phyloP scores from a whole-genome alignment of 2,113 vertebrate genomes.

The Psophia crepitans region DNA sequence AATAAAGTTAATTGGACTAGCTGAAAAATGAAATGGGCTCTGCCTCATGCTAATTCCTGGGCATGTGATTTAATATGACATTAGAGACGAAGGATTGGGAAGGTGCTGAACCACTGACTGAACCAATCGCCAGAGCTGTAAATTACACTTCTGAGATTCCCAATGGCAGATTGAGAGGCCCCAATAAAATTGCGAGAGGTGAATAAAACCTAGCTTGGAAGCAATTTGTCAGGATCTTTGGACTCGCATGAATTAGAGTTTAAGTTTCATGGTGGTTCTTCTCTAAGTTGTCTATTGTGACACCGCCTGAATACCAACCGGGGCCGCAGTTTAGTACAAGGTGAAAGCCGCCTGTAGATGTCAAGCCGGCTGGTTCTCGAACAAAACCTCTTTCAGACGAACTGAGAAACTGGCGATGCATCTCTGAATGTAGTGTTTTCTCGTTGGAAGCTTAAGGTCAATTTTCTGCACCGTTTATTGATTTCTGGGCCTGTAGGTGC shows the following conservation, averaged over 20 bases:
- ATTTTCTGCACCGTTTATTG: neutral
- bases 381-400: neutral
- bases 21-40: constrained; percentile 35
- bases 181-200: neutral
- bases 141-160: constrained; percentile 16
- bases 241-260: neutral
- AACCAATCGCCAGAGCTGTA: constrained; percentile 5
- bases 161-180: neutral
- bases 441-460: neutral
- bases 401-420: neutral
- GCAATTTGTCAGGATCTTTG: neutral
- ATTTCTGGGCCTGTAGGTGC: neutral
- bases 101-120: constrained; percentile 39
- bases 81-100: neutral
- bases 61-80: constrained; percentile 19
- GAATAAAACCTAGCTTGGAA: constrained; percentile 2
- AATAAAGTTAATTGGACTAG: constrained; percentile 53
- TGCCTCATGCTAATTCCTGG: constrained; percentile 22
- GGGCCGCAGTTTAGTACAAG: neutral
- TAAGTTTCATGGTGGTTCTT: neutral
- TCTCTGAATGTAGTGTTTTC: neutral
- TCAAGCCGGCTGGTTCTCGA: neutral
- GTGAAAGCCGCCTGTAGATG: neutral
- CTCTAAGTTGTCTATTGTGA: neutral
- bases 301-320: neutral